A percentile compares a stretch with the other conserved stretches of the same genome.
These are phyloP conservation scores for Pteropus rufus DNA, from an alignment of 2,797 vertebrate genomes.

Conservation along the genomic window DNA sequence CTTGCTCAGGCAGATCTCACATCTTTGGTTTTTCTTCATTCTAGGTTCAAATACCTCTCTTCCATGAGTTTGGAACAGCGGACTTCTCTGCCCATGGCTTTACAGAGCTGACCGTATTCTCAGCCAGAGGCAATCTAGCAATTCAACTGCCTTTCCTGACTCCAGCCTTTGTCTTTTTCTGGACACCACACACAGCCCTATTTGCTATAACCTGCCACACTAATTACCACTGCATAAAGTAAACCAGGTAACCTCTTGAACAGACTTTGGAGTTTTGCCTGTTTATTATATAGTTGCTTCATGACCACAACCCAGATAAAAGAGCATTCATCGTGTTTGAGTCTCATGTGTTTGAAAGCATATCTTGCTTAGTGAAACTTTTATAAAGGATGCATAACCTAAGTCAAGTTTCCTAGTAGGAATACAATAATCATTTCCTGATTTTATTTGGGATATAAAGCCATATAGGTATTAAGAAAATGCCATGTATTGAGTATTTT, in stretches of 20 bases:
- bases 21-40: neutral
- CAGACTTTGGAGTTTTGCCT: neutral
- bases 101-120: neutral
- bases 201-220: neutral
- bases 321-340: neutral
- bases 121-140: neutral
- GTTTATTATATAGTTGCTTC: neutral
- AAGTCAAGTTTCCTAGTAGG: neutral
- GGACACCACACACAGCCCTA: neutral
- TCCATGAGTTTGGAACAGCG: neutral
- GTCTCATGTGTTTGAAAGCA: neutral
- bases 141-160: neutral
- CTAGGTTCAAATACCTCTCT: neutral
- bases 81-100: neutral
- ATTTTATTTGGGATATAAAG: neutral
- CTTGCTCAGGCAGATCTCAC: neutral
- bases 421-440: neutral
- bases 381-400: neutral
- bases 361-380: neutral
- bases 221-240: neutral
- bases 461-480: neutral
- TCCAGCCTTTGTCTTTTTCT: neutral
- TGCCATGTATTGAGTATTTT: neutral
- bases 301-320: neutral
- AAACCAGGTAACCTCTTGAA: neutral